These are phyloP conservation scores for Peromyscus leucopus DNA, from an alignment of 2,113 vertebrate genomes.

Conservation along the genomic window DNA sequence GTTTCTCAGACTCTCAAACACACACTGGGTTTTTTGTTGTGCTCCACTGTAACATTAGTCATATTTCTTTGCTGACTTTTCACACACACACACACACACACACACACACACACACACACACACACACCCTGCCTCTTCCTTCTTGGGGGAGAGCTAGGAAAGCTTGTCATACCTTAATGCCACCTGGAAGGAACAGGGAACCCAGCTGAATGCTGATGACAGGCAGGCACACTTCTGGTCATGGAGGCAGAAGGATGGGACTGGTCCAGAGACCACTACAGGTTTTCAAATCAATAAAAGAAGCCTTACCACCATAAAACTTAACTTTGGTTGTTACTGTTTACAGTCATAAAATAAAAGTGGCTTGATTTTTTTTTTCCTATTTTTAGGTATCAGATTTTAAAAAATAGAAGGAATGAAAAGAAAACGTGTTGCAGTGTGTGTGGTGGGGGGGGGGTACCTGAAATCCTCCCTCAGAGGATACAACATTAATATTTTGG, in stretches of 20 bases:
- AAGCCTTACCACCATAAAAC: not conserved
- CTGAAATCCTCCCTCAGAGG: not conserved
- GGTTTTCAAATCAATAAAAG: slow-evolving; percentile 37
- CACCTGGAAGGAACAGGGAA: slow-evolving; percentile 54
- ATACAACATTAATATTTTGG: not conserved
- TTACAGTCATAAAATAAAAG: slow-evolving; percentile 34
- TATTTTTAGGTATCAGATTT: not conserved
- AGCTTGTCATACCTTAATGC: slow-evolving; percentile 52
- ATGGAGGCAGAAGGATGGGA: not conserved
- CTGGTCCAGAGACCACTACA: not conserved
- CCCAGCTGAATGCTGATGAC: not conserved
- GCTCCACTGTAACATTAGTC: not conserved
- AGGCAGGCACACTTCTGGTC: not conserved
- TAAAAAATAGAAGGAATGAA: not conserved
- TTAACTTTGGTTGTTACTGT: not conserved
- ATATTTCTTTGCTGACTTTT: slow-evolving; percentile 22
- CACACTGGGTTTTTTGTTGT: slow-evolving; percentile 74
- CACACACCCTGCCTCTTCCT: slow-evolving; percentile 61
- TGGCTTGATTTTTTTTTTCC: slow-evolving; percentile 14
- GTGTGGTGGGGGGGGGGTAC: not conserved
- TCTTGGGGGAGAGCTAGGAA: slow-evolving; percentile 59
- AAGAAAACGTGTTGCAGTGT: not conserved
- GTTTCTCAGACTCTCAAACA: slow-evolving; percentile 74
- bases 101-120: slow-evolving; percentile 58
- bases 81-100: slow-evolving; percentile 55